A percentile compares a stretch with the other conserved stretches of the same genome.
Conservation (phyloP, 2,888 invertebrate genomes). For the Tolmerus cingulatus region DNA sequence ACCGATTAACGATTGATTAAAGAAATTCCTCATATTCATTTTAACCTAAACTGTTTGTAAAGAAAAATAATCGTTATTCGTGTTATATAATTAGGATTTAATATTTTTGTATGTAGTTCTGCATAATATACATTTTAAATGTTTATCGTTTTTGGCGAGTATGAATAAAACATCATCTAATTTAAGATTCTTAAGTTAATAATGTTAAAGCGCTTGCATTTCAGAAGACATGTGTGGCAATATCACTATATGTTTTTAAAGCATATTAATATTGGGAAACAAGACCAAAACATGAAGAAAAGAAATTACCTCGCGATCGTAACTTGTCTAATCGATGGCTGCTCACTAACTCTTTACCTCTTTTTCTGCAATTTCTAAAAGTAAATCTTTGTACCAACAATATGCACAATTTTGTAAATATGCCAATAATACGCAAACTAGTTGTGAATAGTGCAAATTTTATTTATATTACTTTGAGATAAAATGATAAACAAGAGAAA, state of each 20-base stretch:
- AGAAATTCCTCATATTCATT: no score
- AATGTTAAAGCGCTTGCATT: background rate
- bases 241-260: background rate
- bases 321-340: conserved; percentile 34
- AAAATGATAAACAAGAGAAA: background rate
- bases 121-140: background rate
- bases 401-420: conserved; percentile 35
- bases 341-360: conserved; percentile 35
- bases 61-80: no score
- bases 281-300: background rate
- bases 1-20: no score
- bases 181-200: background rate
- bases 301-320: conserved; percentile 28
- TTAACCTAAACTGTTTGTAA: no score
- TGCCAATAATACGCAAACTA: conserved; percentile 28
- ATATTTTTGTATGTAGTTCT: no score
- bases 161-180: background rate
- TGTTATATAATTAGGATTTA: no score
- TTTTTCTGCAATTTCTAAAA: conserved; percentile 30
- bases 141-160: background rate
- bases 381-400: conserved; percentile 33
- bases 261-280: background rate
- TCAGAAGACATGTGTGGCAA: background rate
- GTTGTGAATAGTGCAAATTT: conserved; percentile 34
- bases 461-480: conserved; percentile 20